Base-by-base conservation (phyloP, 2,113 vertebrate genomes). In the Antechinus flavipes region DNA sequence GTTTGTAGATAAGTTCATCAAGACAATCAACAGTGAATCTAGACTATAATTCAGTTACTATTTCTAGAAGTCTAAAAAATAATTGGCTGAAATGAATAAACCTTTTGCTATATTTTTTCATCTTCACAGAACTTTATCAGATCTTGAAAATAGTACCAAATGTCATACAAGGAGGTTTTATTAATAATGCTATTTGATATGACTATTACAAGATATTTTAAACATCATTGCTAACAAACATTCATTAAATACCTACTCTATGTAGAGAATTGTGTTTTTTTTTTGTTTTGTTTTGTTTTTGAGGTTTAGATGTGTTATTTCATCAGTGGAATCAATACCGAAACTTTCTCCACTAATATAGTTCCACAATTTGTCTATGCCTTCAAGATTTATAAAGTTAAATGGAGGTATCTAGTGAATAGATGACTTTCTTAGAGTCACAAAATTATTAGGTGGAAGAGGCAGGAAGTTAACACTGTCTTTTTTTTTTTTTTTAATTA, bases 61-160 rank as follows among this genome's bases (percentile, higher is more conserved):
- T 76, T n/a, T 76, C 1, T 9, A 96, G 91, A 92, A 96, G 4
- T 54, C 94, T 56, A 91, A 91, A 94, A 95, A 90, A 49, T 30
- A 50, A 25, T 89, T 92, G 91, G 25, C 23, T 92, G 2, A 2
- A 95, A 49, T 19, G 93, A 22, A 90, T 91, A 30, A 90, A 90
- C 92, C 3, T 55, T 76, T 94, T 30, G 53, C 16, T 35, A 47
- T 54, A 11, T 23, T 14, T 56, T 47, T 14, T 93, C 52, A 68
- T 55, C 50, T 92, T 93, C 24, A 68, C 12, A 94, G 30, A 92
- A 92, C 49, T 22, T 53, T 30, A 76, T 89, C 27, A 68, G 54
- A n/a, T 10, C 47, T 96, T 35, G 47, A 76, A 47, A 22, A 93
- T 94, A 91, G 68, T 76, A 19, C 4, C 35, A n/a, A 76, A 89